Base-by-base conservation (phyloP, 2,888 invertebrate genomes). In the Azorinus chamasolen region DNA sequence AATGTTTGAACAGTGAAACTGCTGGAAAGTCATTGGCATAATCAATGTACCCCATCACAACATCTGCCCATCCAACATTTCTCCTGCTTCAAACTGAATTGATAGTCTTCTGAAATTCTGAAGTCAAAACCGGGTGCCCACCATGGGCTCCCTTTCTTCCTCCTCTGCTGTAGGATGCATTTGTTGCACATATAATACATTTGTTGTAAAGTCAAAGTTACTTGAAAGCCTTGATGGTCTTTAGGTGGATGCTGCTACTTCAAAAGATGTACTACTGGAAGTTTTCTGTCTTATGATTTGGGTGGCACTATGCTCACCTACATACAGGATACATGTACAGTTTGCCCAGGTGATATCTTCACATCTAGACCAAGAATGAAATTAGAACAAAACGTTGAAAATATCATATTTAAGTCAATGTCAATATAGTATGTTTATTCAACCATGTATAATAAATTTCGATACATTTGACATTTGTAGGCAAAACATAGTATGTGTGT, bases 1-100 rank as follows among this genome's bases (percentile, higher is more conserved):
- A 75, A 48, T 84, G 81, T 25, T 81, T 81, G 6, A 68, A 18
- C 6, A 81, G 73, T 45, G 81, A 81, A n/a, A 68, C 74, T 22
- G 84, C 81, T 37, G 69, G 84, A 0, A 84, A 71, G 54, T 81
- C 84, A n/a, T 62, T 25, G 8, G 48, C 59, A 43, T 22, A 62
- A 27, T 82, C 43, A 8, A 82, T 10, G 22, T 70, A 50, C 2
- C 73, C 64, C 5, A 61, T 41, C 12, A 80, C 70, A 24, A n/a
- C 24, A 37, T 41, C 32, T 43, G 22, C 59, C 71, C 64, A 58
- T 14, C 39, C 58, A 58, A 64, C 71, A 12, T 41, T 41, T 51
- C 64, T 64, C 18, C 1, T 24, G 16, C 32, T 53, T 32, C 71
- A 72, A 0, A 51, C n/a, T 8, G 51, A 6, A 18, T 14, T 54